Evolutionary conservation across 2,113 vertebrate genomes (phyloP).

Genomic region (Calonectris borealis): DNA sequence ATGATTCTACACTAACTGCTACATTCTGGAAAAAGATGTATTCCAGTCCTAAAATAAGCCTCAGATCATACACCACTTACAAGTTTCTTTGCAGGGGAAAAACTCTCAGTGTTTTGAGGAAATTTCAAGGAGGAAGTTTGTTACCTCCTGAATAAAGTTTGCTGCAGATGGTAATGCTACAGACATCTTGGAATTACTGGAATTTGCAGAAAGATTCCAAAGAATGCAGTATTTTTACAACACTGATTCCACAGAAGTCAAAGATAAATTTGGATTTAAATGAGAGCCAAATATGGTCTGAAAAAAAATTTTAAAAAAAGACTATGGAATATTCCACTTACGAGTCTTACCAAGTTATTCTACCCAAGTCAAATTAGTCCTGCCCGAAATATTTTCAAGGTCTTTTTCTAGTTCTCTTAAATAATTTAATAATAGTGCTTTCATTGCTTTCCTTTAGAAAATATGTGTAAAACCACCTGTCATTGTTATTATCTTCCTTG

Average conservation of each 20-base stretch:
- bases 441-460: not conserved
- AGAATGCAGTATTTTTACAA: not conserved
- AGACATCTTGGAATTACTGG: not conserved
- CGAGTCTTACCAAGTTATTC: not conserved
- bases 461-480: not conserved
- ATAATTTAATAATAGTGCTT: not conserved
- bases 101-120: not conserved
- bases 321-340: not conserved
- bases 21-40: not conserved
- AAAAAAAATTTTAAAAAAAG: not conserved
- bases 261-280: not conserved
- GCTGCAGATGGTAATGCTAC: not conserved
- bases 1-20: not conserved
- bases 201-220: not conserved
- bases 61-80: not conserved
- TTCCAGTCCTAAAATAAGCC: not conserved
- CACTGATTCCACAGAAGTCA: not conserved
- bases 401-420: not conserved
- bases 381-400: not conserved
- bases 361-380: not conserved
- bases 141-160: not conserved
- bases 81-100: not conserved
- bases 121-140: not conserved
- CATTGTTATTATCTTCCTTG: not conserved
- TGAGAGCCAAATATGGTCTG: not conserved